phyloP scores from a whole-genome alignment of 1,140 invertebrate species.

The silkworm (Bombyx mori) region ASM3026992v2 NC_085131.1:3026001-3026500 shows the following conservation, averaged over 20 bases:
- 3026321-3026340: conserved; percentile 46
- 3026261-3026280: conserved; percentile 52
- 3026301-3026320: conserved; percentile 46
- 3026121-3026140: too few relatives aligned
- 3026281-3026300: conserved; percentile 47
- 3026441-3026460: conserved; percentile 31
- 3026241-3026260: conserved; percentile 50
- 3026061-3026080: too few relatives aligned
- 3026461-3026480: conserved; percentile 7
- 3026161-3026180: neutral
- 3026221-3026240: conserved; percentile 67
- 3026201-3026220: conserved; percentile 62
- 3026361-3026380: conserved; percentile 51
- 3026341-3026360: conserved; percentile 40
- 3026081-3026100: too few relatives aligned
- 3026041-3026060: too few relatives aligned
- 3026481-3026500: too few relatives aligned
- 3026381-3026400: conserved; percentile 54
- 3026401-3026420: conserved; percentile 23
- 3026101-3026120: too few relatives aligned
- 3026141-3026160: too few relatives aligned
- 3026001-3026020: too few relatives aligned
- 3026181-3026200: conserved; percentile 47
- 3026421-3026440: conserved; percentile 37
- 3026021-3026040: too few relatives aligned